phyloP scores from a whole-genome alignment of 2,888 invertebrate species.

The Argyra leucocephala region DNA sequence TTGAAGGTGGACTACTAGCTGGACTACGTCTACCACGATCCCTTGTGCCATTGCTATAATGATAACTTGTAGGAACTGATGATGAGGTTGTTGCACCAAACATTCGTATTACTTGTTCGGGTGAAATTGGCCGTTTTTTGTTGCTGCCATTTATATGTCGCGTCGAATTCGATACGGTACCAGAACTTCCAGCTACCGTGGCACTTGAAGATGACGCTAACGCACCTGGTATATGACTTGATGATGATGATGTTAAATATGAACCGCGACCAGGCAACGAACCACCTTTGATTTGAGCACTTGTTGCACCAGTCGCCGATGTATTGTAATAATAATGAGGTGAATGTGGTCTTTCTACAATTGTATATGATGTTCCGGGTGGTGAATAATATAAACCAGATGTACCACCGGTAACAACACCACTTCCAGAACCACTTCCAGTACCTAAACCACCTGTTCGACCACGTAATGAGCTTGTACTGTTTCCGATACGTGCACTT shows the following conservation, averaged over 20 bases:
- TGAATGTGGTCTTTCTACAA: constrained; percentile 68
- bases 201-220: constrained; percentile 39
- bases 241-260: constrained; percentile 59
- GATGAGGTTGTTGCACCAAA: constrained; percentile 50
- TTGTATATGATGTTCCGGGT: constrained; percentile 80
- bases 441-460: constrained; percentile 45
- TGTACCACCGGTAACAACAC: constrained; percentile 39
- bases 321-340: constrained; percentile 51
- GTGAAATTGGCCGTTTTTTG: constrained; percentile 72
- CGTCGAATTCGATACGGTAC: constrained; percentile 37
- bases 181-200: constrained; percentile 24
- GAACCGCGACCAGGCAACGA: constrained; percentile 48
- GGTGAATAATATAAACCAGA: constrained; percentile 76
- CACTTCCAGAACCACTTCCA: background rate
- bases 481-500: constrained; percentile 38
- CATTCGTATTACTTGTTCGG: constrained; percentile 67
- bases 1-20: constrained; percentile 69
- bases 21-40: constrained; percentile 49
- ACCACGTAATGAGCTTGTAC: constrained; percentile 46
- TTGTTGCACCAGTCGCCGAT: constrained; percentile 37
- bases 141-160: constrained; percentile 45
- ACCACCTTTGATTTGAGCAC: constrained; percentile 41
- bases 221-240: constrained; percentile 47
- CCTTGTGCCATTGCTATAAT: constrained; percentile 43
- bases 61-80: constrained; percentile 45